These are phyloP conservation scores for Napeogenes inachia DNA, from an alignment of 2,888 invertebrate species.

Conservation along the genomic window DNA sequence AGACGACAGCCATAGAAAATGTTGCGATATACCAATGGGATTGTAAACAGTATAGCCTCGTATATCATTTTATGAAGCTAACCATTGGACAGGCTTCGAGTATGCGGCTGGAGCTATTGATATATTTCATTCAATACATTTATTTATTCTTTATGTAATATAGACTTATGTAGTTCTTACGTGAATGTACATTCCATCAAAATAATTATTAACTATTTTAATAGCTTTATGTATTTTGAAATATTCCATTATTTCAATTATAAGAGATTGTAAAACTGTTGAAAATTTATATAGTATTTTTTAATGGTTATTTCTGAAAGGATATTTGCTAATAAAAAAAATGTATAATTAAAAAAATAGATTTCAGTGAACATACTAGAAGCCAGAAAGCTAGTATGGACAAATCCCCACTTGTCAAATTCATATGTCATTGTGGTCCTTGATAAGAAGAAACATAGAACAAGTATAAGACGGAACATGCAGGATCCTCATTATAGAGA, in stretches of 20 bases:
- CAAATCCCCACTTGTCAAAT: slow-evolving; percentile 75
- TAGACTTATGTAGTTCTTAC: too few species aligned
- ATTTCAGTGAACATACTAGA: slow-evolving; percentile 82
- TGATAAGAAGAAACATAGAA: slow-evolving; percentile 78
- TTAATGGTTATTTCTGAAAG: too few species aligned
- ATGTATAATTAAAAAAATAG: slow-evolving; percentile 40
- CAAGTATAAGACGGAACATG: slow-evolving; percentile 75
- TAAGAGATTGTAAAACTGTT: background rate
- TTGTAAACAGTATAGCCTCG: too few species aligned
- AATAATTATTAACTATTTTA: too few species aligned
- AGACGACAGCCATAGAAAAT: background rate
- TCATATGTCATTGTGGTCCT: slow-evolving; percentile 80
- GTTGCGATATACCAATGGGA: background rate
- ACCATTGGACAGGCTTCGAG: too few species aligned
- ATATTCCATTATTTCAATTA: background rate
- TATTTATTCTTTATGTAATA: too few species aligned
- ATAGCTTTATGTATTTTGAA: too few species aligned
- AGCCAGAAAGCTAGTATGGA: slow-evolving; percentile 75
- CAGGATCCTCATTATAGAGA: slow-evolving; percentile 83
- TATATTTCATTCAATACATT: too few species aligned
- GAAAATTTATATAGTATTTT: too few species aligned
- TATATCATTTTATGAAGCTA: too few species aligned
- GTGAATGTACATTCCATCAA: too few species aligned
- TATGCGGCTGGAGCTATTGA: too few species aligned
- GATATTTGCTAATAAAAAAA: background rate